Conservation (phyloP, 2,888 invertebrate species). For the Phytoseiulus persimilis region DNA sequence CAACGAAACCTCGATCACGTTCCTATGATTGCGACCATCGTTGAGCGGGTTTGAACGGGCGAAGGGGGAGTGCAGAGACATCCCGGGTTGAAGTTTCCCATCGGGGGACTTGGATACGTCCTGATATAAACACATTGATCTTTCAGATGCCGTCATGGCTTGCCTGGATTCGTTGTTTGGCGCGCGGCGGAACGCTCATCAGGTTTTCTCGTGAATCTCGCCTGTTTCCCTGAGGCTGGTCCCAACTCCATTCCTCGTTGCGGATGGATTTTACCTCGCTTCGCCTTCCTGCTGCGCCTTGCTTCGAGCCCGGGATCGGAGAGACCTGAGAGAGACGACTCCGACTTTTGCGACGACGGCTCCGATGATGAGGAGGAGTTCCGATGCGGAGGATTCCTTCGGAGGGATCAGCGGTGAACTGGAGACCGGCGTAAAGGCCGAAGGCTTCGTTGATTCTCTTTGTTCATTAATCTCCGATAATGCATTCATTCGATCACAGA, state of each 20-base stretch:
- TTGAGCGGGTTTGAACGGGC: no score
- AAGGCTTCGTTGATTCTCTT: not conserved
- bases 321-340: not conserved
- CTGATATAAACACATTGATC: not conserved
- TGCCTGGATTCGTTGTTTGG: no score
- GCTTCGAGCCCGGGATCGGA: not conserved
- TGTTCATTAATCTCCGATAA: slow-evolving; percentile 5
- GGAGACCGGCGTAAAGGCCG: not conserved
- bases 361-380: not conserved
- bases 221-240: no score
- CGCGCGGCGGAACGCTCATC: no score
- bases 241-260: no score
- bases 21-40: not conserved
- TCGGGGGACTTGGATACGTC: no score
- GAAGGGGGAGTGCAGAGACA: no score
- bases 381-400: not conserved
- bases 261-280: not conserved
- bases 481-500: not conserved
- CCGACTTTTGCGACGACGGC: not conserved
- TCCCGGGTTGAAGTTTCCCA: no score
- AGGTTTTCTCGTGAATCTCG: no score
- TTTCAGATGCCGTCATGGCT: not conserved
- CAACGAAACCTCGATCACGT: not conserved
- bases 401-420: not conserved
- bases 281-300: not conserved